Conservation (phyloP, 2,888 invertebrate genomes). For the Pachymerium ferrugineum region DNA sequence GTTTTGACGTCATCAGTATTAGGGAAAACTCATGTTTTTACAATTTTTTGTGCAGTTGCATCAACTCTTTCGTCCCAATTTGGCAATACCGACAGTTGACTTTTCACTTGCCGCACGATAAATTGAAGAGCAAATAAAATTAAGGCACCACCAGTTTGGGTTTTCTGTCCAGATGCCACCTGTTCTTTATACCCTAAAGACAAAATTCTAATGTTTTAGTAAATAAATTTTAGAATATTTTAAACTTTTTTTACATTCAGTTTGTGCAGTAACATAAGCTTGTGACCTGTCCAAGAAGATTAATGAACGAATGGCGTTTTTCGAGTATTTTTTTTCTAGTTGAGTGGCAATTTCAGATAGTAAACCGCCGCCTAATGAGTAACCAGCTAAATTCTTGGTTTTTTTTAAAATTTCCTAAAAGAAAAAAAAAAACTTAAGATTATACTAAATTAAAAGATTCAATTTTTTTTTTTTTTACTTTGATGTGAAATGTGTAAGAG, state of each 20-base stretch:
- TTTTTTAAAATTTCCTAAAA: constrained; percentile 60
- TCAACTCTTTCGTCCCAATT: constrained; percentile 59
- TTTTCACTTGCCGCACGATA: constrained; percentile 50
- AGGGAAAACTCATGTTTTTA: constrained; percentile 55
- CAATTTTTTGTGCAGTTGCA: constrained; percentile 56
- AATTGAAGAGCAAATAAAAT: background rate
- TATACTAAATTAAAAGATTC: background rate
- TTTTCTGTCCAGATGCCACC: background rate
- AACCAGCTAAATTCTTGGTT: constrained; percentile 79
- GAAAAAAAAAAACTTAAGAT: background rate
- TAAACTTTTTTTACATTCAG: constrained; percentile 41
- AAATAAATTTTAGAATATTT: background rate
- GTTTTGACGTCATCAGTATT: constrained; percentile 57
- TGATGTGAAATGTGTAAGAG: constrained; percentile 61
- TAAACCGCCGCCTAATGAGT: constrained; percentile 92
- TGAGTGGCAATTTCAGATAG: constrained; percentile 91
- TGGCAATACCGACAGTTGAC: constrained; percentile 54
- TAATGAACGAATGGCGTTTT: constrained; percentile 46
- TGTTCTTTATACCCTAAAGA: background rate
- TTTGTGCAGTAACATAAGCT: constrained; percentile 70
- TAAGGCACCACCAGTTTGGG: background rate
- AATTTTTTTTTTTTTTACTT: constrained; percentile 43
- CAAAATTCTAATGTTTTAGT: background rate
- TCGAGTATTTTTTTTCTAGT: constrained; percentile 50
- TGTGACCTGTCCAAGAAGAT: constrained; percentile 88